Conservation (phyloP, 2,113 vertebrate genomes). For the Xenopus laevis region DNA sequence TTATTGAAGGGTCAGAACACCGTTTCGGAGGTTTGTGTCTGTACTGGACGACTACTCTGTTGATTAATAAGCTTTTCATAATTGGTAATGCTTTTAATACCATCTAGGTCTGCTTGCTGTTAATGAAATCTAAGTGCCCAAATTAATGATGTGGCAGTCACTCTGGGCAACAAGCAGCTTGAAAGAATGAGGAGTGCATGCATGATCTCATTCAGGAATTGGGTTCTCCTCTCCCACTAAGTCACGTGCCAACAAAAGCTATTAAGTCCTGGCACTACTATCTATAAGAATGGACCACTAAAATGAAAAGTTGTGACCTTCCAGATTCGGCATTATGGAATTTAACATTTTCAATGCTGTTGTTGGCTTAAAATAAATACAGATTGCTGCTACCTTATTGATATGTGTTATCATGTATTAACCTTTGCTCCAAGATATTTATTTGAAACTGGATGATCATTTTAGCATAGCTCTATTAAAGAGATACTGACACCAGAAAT, state of each 20-base stretch:
- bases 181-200: slow-evolving; percentile 61
- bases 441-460: too few relatives aligned
- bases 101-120: slow-evolving; percentile 75
- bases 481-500: too few relatives aligned
- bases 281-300: slow-evolving; percentile 35
- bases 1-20: slow-evolving; percentile 43
- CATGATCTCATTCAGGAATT: slow-evolving; percentile 43
- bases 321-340: slow-evolving; percentile 30
- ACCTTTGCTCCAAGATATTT: too few relatives aligned
- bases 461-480: too few relatives aligned
- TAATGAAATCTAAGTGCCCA: slow-evolving; percentile 83
- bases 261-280: slow-evolving; percentile 38
- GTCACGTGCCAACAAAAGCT: slow-evolving; percentile 40
- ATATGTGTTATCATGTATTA: too few relatives aligned
- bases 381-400: too few relatives aligned
- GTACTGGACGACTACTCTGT: slow-evolving; percentile 62
- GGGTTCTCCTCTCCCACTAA: slow-evolving; percentile 35
- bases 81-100: slow-evolving; percentile 78
- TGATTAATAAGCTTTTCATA: slow-evolving; percentile 84
- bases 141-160: slow-evolving; percentile 79
- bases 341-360: slow-evolving; percentile 23
- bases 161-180: slow-evolving; percentile 66
- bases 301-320: slow-evolving; percentile 22
- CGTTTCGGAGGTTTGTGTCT: slow-evolving; percentile 56
- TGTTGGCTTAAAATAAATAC: not conserved